A percentile compares a stretch with the other conserved stretches of the same genome.
Conservation (phyloP, 2,888 invertebrate genomes). For the Amitus sp. region DNA sequence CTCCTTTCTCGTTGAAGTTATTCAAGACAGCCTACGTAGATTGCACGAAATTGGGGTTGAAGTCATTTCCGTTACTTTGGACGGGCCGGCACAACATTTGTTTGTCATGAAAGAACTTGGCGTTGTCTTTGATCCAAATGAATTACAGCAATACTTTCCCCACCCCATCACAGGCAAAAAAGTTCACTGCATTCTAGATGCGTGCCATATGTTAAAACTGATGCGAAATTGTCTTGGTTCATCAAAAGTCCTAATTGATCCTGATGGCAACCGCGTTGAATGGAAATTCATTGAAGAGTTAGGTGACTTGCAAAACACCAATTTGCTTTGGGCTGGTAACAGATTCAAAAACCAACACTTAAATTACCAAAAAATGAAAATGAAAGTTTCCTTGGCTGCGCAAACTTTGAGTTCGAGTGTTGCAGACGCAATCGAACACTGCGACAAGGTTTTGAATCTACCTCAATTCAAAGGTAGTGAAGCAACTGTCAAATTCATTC, state of each 20-base stretch:
- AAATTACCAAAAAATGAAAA: conserved; percentile 29
- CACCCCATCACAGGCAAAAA: not conserved
- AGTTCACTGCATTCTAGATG: not conserved
- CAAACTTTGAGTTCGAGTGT: conserved; percentile 34
- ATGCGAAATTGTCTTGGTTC: conserved; percentile 15
- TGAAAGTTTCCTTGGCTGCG: conserved; percentile 44
- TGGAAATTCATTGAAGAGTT: conserved; percentile 3
- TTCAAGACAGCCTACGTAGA: conserved; percentile 9
- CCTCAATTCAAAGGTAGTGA: conserved; percentile 20
- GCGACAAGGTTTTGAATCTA: conserved; percentile 18
- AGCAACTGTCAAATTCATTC: conserved; percentile 42
- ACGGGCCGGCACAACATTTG: not conserved
- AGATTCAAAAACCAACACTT: conserved; percentile 21
- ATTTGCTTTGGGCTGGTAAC: conserved; percentile 23
- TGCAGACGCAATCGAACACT: conserved; percentile 16
- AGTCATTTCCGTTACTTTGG: conserved; percentile 3
- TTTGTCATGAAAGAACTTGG: not conserved
- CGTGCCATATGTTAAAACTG: conserved; percentile 23
- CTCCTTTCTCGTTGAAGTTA: conserved; percentile 9
- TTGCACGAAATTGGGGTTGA: conserved; percentile 29
- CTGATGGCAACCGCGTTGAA: not conserved
- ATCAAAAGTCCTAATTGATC: conserved; percentile 1
- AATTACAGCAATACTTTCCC: not conserved
- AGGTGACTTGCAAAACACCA: conserved; percentile 5
- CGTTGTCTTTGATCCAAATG: not conserved